Evolutionary conservation across 2,888 invertebrate species (phyloP).

Genomic region (Lasioglossum figueresi): DNA sequence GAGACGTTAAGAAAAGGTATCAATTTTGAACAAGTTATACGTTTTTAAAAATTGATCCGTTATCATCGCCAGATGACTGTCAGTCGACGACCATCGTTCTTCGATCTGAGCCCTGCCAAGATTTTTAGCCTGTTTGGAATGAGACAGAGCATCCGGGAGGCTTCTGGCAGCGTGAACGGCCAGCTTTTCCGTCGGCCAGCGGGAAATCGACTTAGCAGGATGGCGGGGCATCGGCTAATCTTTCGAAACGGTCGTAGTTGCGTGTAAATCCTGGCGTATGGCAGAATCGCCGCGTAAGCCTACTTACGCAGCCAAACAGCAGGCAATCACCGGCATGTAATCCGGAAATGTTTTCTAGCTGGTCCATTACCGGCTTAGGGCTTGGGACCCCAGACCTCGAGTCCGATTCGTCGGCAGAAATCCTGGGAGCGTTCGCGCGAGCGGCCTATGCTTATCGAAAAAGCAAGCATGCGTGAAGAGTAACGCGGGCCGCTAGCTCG

Average conservation of each 20-base stretch:
- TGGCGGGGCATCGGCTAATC: conserved; percentile 66
- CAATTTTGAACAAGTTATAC: too few species aligned
- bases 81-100: background rate
- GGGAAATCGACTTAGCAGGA: conserved; percentile 36
- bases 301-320: conserved; percentile 69
- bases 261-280: conserved; percentile 56
- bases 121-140: too few species aligned
- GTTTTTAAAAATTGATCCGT: too few species aligned
- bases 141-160: background rate
- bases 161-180: background rate
- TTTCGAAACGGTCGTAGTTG: conserved; percentile 73
- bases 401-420: conserved; percentile 10
- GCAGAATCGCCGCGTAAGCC: conserved; percentile 68
- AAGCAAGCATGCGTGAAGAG: conserved; percentile 18
- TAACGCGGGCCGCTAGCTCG: background rate
- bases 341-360: conserved; percentile 71
- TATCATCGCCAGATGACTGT: background rate
- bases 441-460: conserved; percentile 27
- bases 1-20: too few species aligned
- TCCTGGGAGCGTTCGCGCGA: background rate
- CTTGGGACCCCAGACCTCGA: background rate
- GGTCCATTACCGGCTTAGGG: conserved; percentile 76
- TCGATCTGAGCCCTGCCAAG: background rate
- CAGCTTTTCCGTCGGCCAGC: conserved; percentile 26
- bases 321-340: conserved; percentile 67